A percentile compares a stretch with the other conserved stretches of the same genome.
These are phyloP conservation scores for Merluccius polli DNA, from an alignment of 2,797 vertebrate genomes.

Conservation along the genomic window DNA sequence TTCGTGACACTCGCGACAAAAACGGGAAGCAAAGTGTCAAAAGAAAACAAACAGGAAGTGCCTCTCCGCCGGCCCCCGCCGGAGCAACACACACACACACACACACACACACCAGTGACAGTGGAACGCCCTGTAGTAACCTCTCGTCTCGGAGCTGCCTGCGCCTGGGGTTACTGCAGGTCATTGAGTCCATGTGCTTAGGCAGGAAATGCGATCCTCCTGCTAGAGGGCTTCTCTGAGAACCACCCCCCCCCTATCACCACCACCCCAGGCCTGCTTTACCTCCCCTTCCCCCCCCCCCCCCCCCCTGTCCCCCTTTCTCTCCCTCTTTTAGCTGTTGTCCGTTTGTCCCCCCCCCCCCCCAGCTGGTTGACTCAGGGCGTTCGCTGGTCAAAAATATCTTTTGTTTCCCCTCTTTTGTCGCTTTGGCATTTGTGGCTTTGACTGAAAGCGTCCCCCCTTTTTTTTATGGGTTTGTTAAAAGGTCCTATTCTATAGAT, in stretches of 20 bases:
- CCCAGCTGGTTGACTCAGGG: slow-evolving; percentile 11
- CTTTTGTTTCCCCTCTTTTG: slow-evolving; percentile 39
- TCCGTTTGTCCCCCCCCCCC: not conserved
- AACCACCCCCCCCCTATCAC: slow-evolving; percentile 33
- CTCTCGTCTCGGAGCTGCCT: slow-evolving; percentile 38
- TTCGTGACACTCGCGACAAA: too few relatives aligned
- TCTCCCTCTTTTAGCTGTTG: not conserved
- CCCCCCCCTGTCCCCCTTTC: not conserved
- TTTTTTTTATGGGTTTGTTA: too few relatives aligned
- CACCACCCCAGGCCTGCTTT: slow-evolving; percentile 17
- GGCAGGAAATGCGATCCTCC: slow-evolving; percentile 69
- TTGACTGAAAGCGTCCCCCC: slow-evolving; percentile 40
- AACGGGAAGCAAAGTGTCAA: too few relatives aligned
- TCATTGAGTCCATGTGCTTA: slow-evolving; percentile 62
- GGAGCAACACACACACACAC: too few relatives aligned
- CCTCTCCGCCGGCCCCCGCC: too few relatives aligned
- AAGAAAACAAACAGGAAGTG: too few relatives aligned
- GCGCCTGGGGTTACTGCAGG: slow-evolving; percentile 83
- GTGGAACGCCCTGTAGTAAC: slow-evolving; percentile 86
- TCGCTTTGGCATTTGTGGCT: slow-evolving; percentile 33
- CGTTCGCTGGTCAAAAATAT: slow-evolving; percentile 33
- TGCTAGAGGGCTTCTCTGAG: slow-evolving; percentile 33
- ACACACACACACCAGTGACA: too few relatives aligned
- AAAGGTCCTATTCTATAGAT: too few relatives aligned
- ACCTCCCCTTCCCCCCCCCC: not conserved